Conservation (phyloP, 2,113 vertebrate genomes). For the Manacus vitellinus region DNA sequence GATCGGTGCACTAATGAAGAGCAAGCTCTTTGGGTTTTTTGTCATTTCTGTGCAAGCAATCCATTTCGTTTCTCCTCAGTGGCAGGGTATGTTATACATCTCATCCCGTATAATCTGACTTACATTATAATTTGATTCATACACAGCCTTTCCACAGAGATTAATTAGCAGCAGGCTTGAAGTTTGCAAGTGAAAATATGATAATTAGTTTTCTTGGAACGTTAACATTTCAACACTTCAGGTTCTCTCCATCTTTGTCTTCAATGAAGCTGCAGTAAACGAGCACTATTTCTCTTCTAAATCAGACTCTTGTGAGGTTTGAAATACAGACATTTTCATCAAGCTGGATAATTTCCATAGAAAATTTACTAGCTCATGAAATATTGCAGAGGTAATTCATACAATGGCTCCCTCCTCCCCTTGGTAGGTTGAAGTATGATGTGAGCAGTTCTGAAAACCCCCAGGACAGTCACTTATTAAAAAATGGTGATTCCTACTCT, state of each 20-base stretch:
- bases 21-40: slow-evolving; percentile 28
- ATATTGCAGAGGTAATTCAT: slow-evolving; percentile 56
- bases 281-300: slow-evolving; percentile 66
- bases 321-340: slow-evolving; percentile 63
- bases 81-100: slow-evolving; percentile 16
- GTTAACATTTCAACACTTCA: slow-evolving; percentile 48
- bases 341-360: slow-evolving; percentile 60
- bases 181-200: slow-evolving; percentile 68
- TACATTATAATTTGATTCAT: slow-evolving; percentile 61
- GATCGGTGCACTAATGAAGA: slow-evolving; percentile 78
- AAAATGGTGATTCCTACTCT: not conserved
- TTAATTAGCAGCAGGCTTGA: slow-evolving; percentile 69
- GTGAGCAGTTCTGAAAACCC: slow-evolving; percentile 29
- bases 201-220: slow-evolving; percentile 56
- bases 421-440: slow-evolving; percentile 44
- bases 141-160: slow-evolving; percentile 59
- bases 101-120: slow-evolving; percentile 62
- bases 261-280: slow-evolving; percentile 63
- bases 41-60: slow-evolving; percentile 18
- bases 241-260: slow-evolving; percentile 57
- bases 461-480: slow-evolving; percentile 47
- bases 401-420: not conserved
- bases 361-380: slow-evolving; percentile 66
- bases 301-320: slow-evolving; percentile 64
- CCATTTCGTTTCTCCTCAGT: slow-evolving; percentile 46